Conservation (phyloP, 2,113 vertebrate species). For the Siphamia tubifer region DNA sequence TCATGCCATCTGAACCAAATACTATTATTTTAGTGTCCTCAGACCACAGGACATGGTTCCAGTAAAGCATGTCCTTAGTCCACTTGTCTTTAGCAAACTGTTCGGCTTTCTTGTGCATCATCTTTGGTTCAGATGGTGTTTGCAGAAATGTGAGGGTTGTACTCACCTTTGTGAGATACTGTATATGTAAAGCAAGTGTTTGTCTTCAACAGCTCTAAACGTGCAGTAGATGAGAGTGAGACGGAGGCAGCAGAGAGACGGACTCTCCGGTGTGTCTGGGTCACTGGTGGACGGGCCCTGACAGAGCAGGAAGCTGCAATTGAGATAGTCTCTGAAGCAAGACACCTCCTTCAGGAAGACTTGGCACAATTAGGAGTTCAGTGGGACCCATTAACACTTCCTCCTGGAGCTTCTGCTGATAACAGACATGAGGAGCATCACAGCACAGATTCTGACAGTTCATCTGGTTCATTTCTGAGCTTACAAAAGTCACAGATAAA, state of each 20-base stretch:
- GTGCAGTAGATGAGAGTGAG: conserved; percentile 93
- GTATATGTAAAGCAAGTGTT: neutral
- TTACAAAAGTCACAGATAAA: conserved; percentile 8
- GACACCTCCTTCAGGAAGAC: conserved; percentile 89
- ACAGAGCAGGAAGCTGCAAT: conserved; percentile 88
- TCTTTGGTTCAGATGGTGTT: too few species aligned
- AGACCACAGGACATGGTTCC: too few species aligned
- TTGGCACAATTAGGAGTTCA: conserved; percentile 87
- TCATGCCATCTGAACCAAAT: too few species aligned
- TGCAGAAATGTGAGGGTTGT: too few species aligned
- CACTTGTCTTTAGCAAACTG: too few species aligned
- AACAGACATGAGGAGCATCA: neutral
- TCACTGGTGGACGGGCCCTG: conserved; percentile 85
- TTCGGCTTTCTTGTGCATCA: too few species aligned
- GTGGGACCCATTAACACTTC: conserved; percentile 81
- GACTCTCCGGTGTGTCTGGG: conserved; percentile 84
- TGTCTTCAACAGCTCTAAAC: conserved; percentile 76
- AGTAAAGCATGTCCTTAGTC: too few species aligned
- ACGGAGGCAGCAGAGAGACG: conserved; percentile 88
- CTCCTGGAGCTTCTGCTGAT: neutral
- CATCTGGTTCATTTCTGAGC: neutral
- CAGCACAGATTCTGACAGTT: neutral
- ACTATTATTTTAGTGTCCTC: too few species aligned
- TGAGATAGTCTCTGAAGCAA: conserved; percentile 89
- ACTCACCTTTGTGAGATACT: too few species aligned